These are phyloP conservation scores for Aurelia coerulea DNA, from an alignment of 30 jellyfish, hydroid and myxozoan species.

Conservation along the genomic window DNA sequence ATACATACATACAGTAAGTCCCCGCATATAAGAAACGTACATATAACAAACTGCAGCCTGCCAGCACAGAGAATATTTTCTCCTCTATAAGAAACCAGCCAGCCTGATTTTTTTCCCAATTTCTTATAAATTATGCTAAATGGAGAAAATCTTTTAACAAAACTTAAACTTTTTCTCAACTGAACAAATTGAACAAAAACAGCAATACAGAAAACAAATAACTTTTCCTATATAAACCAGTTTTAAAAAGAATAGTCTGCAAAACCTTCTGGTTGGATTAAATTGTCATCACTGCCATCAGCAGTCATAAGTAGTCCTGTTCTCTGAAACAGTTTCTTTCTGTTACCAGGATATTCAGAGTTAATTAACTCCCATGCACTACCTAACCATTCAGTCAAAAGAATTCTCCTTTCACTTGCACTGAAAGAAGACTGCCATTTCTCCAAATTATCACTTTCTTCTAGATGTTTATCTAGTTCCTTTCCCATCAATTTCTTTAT, in stretches of 20 bases:
- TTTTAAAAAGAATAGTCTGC: slow-evolving; percentile 7
- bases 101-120: no score
- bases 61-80: no score
- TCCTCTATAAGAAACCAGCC: no score
- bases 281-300: slow-evolving; percentile 49
- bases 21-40: no score
- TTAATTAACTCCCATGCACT: slow-evolving; percentile 21
- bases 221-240: no score
- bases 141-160: no score
- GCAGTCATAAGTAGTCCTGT: slow-evolving; percentile 28
- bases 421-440: slow-evolving; percentile 59
- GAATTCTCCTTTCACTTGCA: slow-evolving; percentile 55
- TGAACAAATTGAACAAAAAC: no score
- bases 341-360: slow-evolving; percentile 8
- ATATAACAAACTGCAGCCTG: no score
- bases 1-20: no score
- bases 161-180: no score
- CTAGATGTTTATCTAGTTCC: slow-evolving; percentile 22
- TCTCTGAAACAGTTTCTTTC: slow-evolving; percentile 23
- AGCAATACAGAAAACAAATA: no score
- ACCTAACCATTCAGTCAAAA: slow-evolving; percentile 37
- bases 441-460: slow-evolving; percentile 5
- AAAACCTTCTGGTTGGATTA: slow-evolving; percentile 36
- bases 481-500: slow-evolving; percentile 37
- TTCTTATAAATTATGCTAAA: no score